A percentile compares a stretch with the other conserved stretches of the same genome.
phyloP scores from a whole-genome alignment of 2,797 vertebrate genomes.

The Threskiornis aethiopicus region DNA sequence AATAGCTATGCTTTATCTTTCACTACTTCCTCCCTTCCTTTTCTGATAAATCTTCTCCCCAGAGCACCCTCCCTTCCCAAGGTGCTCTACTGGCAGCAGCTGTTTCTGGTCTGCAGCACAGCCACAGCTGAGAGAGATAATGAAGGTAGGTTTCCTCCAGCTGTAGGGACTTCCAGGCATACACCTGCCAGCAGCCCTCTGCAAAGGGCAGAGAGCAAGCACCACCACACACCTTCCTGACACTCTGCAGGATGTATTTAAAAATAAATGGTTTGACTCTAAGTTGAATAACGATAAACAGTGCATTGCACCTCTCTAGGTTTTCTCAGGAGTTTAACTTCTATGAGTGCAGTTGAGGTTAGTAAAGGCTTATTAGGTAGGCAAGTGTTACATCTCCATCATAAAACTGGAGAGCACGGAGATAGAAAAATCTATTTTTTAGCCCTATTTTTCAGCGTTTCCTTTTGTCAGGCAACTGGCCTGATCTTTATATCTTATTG shows the following conservation, averaged over 20 bases:
- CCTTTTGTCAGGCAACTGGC: neutral
- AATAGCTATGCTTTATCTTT: accelerated
- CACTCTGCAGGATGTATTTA: neutral
- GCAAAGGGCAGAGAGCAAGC: neutral
- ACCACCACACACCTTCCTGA: neutral
- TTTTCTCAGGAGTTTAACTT: neutral
- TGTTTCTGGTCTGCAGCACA: neutral
- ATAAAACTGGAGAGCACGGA: neutral
- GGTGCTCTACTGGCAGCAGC: neutral
- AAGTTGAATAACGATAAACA: neutral
- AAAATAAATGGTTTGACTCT: neutral
- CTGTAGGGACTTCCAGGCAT: neutral
- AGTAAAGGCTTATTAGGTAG: neutral
- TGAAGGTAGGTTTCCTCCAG: neutral
- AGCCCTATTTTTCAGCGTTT: neutral
- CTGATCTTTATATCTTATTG: neutral
- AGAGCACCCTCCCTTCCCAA: neutral
- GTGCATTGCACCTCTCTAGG: neutral
- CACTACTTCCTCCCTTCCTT: too few relatives aligned
- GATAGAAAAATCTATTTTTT: neutral
- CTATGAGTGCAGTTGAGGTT: neutral
- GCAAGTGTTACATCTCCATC: neutral
- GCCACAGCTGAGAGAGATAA: neutral
- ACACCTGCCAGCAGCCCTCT: too few relatives aligned
- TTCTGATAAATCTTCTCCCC: neutral